Conservation (phyloP, 2,888 invertebrate species). For the Nemotelus pantherinus region DNA sequence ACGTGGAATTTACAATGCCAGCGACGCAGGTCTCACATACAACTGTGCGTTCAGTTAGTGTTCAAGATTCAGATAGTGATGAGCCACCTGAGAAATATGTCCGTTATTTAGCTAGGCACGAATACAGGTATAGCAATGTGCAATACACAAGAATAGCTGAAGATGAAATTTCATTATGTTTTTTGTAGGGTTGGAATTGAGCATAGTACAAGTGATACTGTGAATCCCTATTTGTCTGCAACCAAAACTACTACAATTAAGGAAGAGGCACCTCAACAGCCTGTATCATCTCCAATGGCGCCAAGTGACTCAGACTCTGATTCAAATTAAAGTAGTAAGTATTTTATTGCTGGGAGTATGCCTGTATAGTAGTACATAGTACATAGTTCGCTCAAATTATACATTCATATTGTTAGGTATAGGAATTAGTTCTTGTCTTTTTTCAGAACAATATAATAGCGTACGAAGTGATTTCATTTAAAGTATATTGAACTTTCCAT, state of each 20-base stretch:
- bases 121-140: constrained; percentile 77
- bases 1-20: constrained; percentile 99
- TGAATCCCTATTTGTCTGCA: constrained; percentile 75
- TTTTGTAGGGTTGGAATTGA: constrained; percentile 84
- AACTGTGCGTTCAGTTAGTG: constrained; percentile 92
- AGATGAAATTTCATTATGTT: constrained; percentile 48
- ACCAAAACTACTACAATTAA: constrained; percentile 65
- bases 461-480: too few relatives aligned
- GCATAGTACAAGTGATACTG: constrained; percentile 79
- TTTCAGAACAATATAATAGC: too few relatives aligned
- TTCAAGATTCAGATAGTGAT: constrained; percentile 84
- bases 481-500: too few relatives aligned
- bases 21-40: constrained; percentile 95
- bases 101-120: constrained; percentile 93
- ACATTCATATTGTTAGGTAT: too few relatives aligned
- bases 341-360: not conserved
- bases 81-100: constrained; percentile 98
- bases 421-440: too few relatives aligned
- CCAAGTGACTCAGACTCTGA: constrained; percentile 69
- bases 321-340: constrained; percentile 64
- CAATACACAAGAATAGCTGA: too few relatives aligned
- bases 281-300: constrained; percentile 64
- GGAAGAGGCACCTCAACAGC: constrained; percentile 60
- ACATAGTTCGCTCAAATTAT: too few relatives aligned
- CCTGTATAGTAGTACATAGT: not conserved